phyloP scores from a whole-genome alignment of 2,888 invertebrate genomes.

The Theretra japonica region DNA sequence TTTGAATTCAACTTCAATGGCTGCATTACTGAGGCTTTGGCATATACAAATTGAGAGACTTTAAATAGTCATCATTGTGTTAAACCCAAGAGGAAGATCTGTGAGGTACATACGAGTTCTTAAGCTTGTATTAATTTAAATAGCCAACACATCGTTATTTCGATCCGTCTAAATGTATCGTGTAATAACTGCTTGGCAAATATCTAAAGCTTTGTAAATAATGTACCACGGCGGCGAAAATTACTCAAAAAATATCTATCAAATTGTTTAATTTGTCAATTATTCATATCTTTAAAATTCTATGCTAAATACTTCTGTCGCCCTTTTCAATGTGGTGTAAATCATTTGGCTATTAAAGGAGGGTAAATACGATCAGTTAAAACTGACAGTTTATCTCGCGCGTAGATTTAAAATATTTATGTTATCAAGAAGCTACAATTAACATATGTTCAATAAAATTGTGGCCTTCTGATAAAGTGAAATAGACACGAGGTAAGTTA shows the following conservation, averaged over 20 bases:
- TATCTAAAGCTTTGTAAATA: not conserved
- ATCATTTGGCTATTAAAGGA: not conserved
- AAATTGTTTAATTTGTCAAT: not conserved
- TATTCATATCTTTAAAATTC: too few relatives aligned
- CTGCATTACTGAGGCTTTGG: too few relatives aligned
- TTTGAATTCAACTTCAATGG: too few relatives aligned
- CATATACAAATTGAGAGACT: too few relatives aligned
- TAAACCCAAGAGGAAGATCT: too few relatives aligned
- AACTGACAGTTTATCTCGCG: slow-evolving; percentile 23
- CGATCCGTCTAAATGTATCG: not conserved
- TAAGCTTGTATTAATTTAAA: not conserved
- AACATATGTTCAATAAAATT: not conserved
- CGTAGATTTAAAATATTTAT: not conserved
- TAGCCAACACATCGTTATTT: not conserved
- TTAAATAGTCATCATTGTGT: too few relatives aligned
- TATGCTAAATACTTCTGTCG: not conserved
- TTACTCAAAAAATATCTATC: not conserved
- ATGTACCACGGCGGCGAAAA: not conserved
- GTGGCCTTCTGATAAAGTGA: too few relatives aligned
- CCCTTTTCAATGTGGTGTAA: not conserved
- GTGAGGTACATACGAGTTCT: too few relatives aligned
- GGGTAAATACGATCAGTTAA: slow-evolving; percentile 26
- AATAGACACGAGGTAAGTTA: too few relatives aligned
- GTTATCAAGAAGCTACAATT: not conserved
- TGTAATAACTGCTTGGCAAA: not conserved